These are phyloP conservation scores for Pemphigus obesinymphae DNA, from an alignment of 1,140 invertebrate species.

Conservation along the genomic window DNA sequence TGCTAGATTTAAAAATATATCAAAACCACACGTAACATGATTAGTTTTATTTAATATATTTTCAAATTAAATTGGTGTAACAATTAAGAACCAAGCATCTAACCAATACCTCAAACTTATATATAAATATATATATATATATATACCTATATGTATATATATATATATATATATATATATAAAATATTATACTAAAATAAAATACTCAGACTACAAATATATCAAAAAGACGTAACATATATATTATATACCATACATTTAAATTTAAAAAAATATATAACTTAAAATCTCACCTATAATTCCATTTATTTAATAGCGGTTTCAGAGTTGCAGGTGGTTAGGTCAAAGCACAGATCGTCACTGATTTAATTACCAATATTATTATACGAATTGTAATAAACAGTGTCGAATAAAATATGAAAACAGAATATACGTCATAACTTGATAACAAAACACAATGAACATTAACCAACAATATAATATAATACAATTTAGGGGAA, in stretches of 20 bases:
- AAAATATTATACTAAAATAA: too few species aligned
- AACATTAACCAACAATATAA: neutral
- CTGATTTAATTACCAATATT: neutral
- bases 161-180: too few species aligned
- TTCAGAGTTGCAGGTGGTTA: neutral
- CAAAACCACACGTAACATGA: too few species aligned
- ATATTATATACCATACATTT: neutral
- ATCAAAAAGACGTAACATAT: neutral
- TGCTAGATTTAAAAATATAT: too few species aligned
- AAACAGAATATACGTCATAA: constrained; percentile 22
- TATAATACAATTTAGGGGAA: too few species aligned
- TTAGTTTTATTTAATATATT: too few species aligned
- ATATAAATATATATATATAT: too few species aligned
- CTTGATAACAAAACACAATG: constrained; percentile 21
- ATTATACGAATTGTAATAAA: neutral
- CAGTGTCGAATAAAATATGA: neutral
- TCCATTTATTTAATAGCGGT: neutral
- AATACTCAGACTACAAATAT: too few species aligned
- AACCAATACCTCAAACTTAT: too few species aligned
- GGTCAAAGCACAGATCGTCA: constrained; percentile 4
- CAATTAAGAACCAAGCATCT: too few species aligned
- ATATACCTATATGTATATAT: too few species aligned
- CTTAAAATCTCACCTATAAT: neutral
- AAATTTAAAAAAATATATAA: neutral
- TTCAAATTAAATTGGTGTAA: too few species aligned